These are phyloP conservation scores for Tachuris rubrigastra DNA, from an alignment of 2,113 vertebrate genomes.

Conservation along the genomic window DNA sequence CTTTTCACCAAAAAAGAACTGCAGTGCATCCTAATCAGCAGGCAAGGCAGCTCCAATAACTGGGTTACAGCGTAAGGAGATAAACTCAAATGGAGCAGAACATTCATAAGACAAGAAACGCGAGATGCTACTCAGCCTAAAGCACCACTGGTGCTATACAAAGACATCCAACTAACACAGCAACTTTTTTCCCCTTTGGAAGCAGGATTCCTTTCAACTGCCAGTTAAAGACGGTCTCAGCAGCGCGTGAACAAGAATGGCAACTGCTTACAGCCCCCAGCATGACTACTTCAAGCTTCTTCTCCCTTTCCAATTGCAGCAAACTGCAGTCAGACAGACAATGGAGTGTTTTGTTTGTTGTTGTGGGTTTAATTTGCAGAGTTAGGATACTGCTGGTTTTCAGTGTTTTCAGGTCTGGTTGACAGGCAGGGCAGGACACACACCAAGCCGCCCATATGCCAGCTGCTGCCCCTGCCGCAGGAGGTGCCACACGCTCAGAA, in stretches of 20 bases:
- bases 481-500: fast-evolving
- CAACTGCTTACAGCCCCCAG: neutral
- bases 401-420: fast-evolving
- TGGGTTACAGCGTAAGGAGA: neutral
- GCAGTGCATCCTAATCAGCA: neutral
- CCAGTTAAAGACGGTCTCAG: neutral
- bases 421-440: neutral
- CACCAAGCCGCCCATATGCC: neutral
- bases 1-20: neutral
- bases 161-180: neutral
- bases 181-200: neutral
- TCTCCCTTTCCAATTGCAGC: neutral
- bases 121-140: neutral
- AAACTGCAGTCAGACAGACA: neutral
- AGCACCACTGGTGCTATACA: neutral
- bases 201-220: neutral
- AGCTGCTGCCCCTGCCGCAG: neutral
- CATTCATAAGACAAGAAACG: neutral
- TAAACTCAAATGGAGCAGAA: constrained; percentile 35
- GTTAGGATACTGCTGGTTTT: neutral
- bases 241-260: fast-evolving
- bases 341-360: fast-evolving
- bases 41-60: neutral
- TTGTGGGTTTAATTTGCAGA: neutral
- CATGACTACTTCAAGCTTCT: neutral